Evolutionary conservation across 2,888 invertebrate genomes (phyloP).

Genomic region (Seira ritae): DNA sequence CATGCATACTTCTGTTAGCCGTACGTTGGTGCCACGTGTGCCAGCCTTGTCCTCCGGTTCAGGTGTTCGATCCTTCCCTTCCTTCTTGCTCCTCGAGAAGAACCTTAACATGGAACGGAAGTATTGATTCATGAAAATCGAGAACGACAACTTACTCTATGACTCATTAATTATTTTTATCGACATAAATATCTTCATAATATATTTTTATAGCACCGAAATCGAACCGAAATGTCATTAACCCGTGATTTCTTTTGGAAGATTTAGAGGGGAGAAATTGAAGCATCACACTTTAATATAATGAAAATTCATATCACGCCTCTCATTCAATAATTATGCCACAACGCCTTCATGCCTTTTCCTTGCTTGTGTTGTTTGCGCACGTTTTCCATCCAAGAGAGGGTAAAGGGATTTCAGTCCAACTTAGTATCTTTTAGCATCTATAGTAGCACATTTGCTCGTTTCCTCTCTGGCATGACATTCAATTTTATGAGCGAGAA

Average conservation of each 20-base stretch:
- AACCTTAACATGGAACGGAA: conserved; percentile 59
- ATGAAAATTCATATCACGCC: neutral
- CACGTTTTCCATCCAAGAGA: too few species aligned
- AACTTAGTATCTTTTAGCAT: neutral
- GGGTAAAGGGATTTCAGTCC: neutral
- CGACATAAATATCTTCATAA: too few species aligned
- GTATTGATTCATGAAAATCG: neutral
- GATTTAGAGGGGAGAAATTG: neutral
- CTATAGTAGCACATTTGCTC: too few species aligned
- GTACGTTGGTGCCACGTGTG: conserved; percentile 63
- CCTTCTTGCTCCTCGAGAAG: conserved; percentile 69
- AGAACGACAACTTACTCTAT: neutral
- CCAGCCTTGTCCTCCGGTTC: conserved; percentile 69
- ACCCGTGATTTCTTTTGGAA: too few species aligned
- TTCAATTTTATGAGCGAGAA: neutral
- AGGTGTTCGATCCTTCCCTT: conserved; percentile 70
- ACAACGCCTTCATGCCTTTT: too few species aligned
- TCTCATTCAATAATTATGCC: neutral
- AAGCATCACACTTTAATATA: neutral
- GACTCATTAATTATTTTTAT: too few species aligned
- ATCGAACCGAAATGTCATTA: too few species aligned
- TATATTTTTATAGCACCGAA: too few species aligned
- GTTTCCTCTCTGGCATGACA: too few species aligned
- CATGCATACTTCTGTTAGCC: conserved; percentile 70
- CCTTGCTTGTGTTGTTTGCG: too few species aligned